Percentiles rank a stretch among this genome's conserved stretches.
Conservation (phyloP, 2,113 vertebrate species). For the Lutjanus erythropterus region DNA sequence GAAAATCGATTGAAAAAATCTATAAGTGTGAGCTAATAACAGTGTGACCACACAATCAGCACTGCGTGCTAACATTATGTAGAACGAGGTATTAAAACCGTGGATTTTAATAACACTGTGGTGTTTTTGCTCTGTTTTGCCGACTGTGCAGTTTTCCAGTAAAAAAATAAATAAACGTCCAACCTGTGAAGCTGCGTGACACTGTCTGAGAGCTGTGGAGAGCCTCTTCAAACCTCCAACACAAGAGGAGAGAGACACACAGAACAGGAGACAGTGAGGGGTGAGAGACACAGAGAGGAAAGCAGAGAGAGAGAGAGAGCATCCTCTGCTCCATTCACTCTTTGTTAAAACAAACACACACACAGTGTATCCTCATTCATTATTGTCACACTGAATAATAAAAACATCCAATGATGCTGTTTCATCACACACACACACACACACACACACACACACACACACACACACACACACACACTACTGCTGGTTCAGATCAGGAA, state of each 20-base stretch:
- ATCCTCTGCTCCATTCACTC: constrained; percentile 9
- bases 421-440: too few species aligned
- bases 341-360: background rate
- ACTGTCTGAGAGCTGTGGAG: constrained; percentile 43
- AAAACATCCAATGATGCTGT: too few species aligned
- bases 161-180: constrained; percentile 8
- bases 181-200: background rate
- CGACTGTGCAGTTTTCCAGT: too few species aligned
- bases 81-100: too few species aligned
- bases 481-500: too few species aligned
- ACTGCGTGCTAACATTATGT: too few species aligned
- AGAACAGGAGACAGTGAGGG: too few species aligned
- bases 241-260: constrained; percentile 12
- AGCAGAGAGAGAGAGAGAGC: background rate
- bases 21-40: too few species aligned
- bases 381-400: background rate
- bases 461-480: constrained; percentile 7
- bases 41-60: too few species aligned
- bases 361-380: constrained; percentile 38
- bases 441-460: background rate
- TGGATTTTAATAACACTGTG: too few species aligned
- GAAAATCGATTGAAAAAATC: too few species aligned
- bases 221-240: constrained; percentile 47
- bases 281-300: background rate
- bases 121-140: too few species aligned